These are phyloP conservation scores for Brachionus rotundiformis DNA, from an alignment of 1,140 invertebrate genomes.

Conservation along the genomic window DNA sequence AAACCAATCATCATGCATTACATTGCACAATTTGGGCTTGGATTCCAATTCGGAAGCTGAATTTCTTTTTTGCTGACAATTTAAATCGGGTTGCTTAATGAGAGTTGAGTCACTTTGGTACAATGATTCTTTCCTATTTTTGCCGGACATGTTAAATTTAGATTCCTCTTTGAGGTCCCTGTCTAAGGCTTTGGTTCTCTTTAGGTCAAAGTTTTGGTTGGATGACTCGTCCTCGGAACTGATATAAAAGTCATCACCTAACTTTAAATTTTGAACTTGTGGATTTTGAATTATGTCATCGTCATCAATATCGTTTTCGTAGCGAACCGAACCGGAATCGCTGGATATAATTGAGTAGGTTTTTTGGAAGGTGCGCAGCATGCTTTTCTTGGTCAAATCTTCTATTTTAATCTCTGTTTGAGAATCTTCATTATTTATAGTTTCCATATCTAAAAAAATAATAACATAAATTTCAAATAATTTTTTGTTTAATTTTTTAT, in stretches of 20 bases:
- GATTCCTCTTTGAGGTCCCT: conserved; percentile 3
- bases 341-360: background rate
- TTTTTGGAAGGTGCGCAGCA: conserved; percentile 2
- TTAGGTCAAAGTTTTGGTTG: background rate
- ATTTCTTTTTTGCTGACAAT: background rate
- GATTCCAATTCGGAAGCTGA: background rate
- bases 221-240: conserved; percentile 21
- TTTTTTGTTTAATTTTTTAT: conserved; percentile 1
- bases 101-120: background rate
- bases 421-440: background rate
- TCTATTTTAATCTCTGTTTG: background rate
- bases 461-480: background rate
- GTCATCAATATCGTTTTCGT: conserved; percentile 1
- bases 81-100: background rate
- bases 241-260: conserved; percentile 31
- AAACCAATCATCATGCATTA: conserved; percentile 44
- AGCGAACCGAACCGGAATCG: conserved; percentile 10
- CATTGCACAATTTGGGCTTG: background rate
- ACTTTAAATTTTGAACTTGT: conserved; percentile 1
- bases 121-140: background rate
- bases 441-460: background rate
- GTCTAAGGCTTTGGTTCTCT: conserved; percentile 15
- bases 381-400: background rate
- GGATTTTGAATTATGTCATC: background rate
- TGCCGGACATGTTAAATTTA: conserved; percentile 15